Conservation (phyloP, 2,113 vertebrate species). For the Etia nguti region DNA sequence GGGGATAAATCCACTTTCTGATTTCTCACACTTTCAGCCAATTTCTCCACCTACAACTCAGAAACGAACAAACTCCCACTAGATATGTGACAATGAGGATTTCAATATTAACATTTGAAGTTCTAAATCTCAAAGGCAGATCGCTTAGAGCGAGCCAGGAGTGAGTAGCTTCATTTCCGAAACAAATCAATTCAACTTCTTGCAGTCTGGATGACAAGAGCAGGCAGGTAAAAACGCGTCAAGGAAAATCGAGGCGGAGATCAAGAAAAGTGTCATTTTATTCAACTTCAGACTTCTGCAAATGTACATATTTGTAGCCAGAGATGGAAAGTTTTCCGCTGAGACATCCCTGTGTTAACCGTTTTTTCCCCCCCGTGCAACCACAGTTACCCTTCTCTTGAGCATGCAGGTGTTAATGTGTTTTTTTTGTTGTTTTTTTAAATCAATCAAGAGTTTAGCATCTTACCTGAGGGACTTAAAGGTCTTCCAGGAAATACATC, state of each 20-base stretch:
- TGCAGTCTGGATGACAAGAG: background rate
- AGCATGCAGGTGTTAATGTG: background rate
- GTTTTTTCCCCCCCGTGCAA: background rate
- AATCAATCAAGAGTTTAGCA: background rate
- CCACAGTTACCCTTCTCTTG: background rate
- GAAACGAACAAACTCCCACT: background rate
- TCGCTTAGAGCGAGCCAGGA: background rate
- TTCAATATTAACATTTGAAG: background rate
- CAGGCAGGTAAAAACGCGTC: background rate
- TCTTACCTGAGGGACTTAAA: conserved; percentile 15
- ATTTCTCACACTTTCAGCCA: accelerated
- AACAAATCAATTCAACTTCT: background rate
- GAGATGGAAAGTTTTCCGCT: background rate
- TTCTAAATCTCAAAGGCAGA: background rate
- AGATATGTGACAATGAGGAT: background rate
- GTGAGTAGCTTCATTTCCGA: background rate
- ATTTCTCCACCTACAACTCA: background rate
- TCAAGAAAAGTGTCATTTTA: background rate
- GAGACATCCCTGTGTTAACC: background rate
- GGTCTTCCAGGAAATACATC: background rate
- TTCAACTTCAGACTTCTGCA: background rate
- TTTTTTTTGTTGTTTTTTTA: background rate
- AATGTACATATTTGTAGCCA: background rate
- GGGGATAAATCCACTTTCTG: background rate
- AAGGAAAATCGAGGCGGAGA: background rate